Conservation (phyloP, 2,888 invertebrate species). For the Hylaea fasciaria region DNA sequence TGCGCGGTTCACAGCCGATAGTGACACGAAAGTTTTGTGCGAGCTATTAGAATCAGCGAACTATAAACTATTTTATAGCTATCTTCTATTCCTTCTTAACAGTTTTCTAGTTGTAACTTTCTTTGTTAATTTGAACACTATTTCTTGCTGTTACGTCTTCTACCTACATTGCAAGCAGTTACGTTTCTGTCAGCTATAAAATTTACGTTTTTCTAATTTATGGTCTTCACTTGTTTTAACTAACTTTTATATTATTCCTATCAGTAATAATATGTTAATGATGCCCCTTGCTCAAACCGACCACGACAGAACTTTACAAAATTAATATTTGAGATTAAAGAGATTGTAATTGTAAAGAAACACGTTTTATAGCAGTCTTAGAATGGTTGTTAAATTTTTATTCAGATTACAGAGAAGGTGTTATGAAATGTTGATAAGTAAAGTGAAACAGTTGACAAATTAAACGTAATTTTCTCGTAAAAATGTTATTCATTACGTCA, state of each 20-base stretch:
- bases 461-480: too few species aligned
- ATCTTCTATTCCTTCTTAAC: constrained; percentile 15
- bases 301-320: constrained; percentile 4
- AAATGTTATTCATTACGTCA: too few species aligned
- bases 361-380: constrained; percentile 3
- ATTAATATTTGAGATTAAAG: constrained; percentile 25
- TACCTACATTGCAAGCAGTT: background rate
- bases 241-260: too few species aligned
- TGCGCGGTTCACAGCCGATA: constrained; percentile 9
- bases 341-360: constrained; percentile 23
- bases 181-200: background rate
- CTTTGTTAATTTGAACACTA: background rate
- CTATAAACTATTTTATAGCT: background rate
- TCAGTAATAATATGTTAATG: too few species aligned
- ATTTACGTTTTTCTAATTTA: background rate
- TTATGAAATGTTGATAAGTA: too few species aligned
- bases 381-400: constrained; percentile 3
- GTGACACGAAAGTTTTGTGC: constrained; percentile 25
- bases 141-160: too few species aligned
- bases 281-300: too few species aligned
- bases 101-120: background rate
- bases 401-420: constrained; percentile 5
- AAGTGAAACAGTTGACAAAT: too few species aligned
- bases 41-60: constrained; percentile 11
- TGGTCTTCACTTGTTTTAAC: background rate